Evolutionary conservation across 2,113 vertebrate species (phyloP), one percentile per base, ranked within the genome.

Genomic region (Zeus faber): DNA sequence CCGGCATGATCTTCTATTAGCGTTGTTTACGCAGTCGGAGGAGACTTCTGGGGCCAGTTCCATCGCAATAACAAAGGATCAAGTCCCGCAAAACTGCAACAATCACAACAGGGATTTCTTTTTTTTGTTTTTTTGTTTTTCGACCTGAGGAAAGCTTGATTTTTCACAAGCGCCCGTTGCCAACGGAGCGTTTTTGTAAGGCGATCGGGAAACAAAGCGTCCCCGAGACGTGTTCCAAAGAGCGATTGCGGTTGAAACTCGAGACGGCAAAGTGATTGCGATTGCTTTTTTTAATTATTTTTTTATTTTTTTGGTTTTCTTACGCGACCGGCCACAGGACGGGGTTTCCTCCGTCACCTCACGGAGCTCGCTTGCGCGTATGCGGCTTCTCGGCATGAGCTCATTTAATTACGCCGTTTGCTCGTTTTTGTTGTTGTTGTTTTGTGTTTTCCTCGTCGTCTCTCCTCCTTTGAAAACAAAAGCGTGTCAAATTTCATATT

Each of bases 11-110:
- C 80, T 80, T 76, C 67, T 79, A 74, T 82, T 79, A 74, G 73
- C 51, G 60, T 27, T 85, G 76, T 82, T 86, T 84, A 82, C 81
- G 61, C 74, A 44, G 61, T 74, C 63, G 79, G 62, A 52, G 26
- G 48, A 67, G 65, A 78, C 79, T 77, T 75, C 58, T 3, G 61
- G 68, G 76, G 76, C 63, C 56, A 58, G 70, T 74, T 83, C 82
- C 68, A 85, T 83, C 70, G 62, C 71, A 80, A 82, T 81, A 80
- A 80, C 62, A 65, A 58, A 49, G 59, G 79, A 78, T 80, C 75
- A 81, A 54, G 58, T 58, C 51, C 68, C 52, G 59, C 44, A 31
- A 57, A 27, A 64, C 41, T 48, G 11, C 20, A 26, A 60, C 54
- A 23, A 66, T 69, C 66, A 43, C 16, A 31, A 23, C 31, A 45